Percentiles rank a stretch among this genome's conserved stretches.
Evolutionary conservation across 1,140 invertebrate species (phyloP).

Genomic region (Caenorhabditis inopinata): DNA sequence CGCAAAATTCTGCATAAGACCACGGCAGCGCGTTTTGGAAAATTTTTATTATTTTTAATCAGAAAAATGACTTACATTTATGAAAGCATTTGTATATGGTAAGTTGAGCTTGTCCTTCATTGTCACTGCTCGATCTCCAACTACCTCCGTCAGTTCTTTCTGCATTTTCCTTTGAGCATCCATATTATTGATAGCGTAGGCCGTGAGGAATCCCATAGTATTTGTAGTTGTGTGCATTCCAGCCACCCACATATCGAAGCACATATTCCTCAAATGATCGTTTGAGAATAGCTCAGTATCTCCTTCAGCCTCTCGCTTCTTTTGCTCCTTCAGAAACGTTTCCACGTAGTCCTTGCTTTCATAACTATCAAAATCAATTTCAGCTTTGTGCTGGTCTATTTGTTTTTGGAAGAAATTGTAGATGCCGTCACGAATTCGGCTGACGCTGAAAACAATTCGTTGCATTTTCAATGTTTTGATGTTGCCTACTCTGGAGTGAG

Average conservation of each 20-base stretch:
- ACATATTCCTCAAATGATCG: too few species aligned
- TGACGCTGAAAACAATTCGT: too few species aligned
- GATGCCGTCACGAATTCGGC: not conserved
- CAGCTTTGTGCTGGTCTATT: not conserved
- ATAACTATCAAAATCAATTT: not conserved
- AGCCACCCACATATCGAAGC: constrained; percentile 47
- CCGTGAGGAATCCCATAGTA: constrained; percentile 75
- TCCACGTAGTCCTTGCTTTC: constrained; percentile 38
- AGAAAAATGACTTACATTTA: constrained; percentile 44
- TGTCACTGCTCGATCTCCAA: constrained; percentile 66
- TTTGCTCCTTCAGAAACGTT: constrained; percentile 45
- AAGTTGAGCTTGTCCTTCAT: constrained; percentile 43
- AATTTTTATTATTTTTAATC: not conserved
- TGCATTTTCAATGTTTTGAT: too few species aligned
- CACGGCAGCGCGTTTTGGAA: too few species aligned
- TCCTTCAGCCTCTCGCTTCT: constrained; percentile 31
- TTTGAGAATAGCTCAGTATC: constrained; percentile 5
- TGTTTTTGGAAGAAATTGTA: constrained; percentile 44
- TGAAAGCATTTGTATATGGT: constrained; percentile 46
- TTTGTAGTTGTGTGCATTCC: constrained; percentile 74
- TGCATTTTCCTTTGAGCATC: constrained; percentile 74
- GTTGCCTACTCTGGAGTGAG: too few species aligned
- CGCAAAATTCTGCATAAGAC: too few species aligned
- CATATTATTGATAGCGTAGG: constrained; percentile 73
- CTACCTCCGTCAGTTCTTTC: constrained; percentile 72